Base-by-base conservation (phyloP, 1,140 invertebrate genomes). In the Caenorhabditis briggsae region DNA sequence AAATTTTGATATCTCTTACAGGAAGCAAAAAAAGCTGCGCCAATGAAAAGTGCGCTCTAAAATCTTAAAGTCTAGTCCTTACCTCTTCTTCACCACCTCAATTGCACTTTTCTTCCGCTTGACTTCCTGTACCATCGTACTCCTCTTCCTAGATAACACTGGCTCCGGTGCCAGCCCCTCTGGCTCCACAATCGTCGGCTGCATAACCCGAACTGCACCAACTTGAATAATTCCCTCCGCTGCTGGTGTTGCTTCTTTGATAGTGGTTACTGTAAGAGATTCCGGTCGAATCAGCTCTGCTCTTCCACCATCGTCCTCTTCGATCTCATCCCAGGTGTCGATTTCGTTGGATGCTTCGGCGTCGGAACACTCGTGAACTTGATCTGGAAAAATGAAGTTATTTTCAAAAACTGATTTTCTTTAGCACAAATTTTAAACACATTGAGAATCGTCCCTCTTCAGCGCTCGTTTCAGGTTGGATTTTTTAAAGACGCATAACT, bases 261-360 rank as follows among this genome's bases (percentile, higher is more conserved):
- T 87, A 16, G 82, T 84, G 14, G 86, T 87, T 23, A 87, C 86
- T 12, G 86, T 87, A n/a, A 87, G 82, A 87, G 65, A 84, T 53
- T 87, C 86, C 2, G 86, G 86, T 25, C 86, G 50, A 12, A 82
- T 84, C 0, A 84, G 53, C 25, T 85, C 83, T 1, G 18, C 59
- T 48, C 65, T 23, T 78, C 50, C 84, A 6, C 9, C 48, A 43
- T 82, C 84, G 25, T 64, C 53, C 9, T 78, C 83, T 41, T 84
- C 82, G 9, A 70, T 58, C 5, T 84, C 83, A 23, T 87, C 86
- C 86, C 86, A 87, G 8, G 61, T 82, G 50, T 53, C 58, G 55
- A 87, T 87, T 46, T 87, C 86, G 12, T 33, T 41, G 43, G 56
- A 70, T 64, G 53, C 53, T 18, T 87, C 86, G 9, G n/a, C 64